Evolutionary conservation across 2,113 vertebrate genomes (phyloP).

Genomic region (Thunnus maccoyii): DNA sequence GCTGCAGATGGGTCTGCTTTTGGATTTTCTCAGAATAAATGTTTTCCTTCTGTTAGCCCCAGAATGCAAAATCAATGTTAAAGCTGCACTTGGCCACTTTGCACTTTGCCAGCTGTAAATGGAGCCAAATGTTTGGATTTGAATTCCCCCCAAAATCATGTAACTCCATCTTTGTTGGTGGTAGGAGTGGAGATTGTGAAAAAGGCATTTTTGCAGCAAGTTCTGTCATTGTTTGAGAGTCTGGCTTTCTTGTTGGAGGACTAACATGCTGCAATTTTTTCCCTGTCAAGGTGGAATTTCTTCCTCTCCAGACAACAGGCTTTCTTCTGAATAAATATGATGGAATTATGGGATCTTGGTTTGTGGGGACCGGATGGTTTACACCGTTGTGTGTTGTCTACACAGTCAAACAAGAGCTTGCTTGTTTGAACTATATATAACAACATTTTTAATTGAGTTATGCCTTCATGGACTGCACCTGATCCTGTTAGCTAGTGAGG

Average conservation of each 20-base stretch:
- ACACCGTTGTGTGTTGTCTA: background rate
- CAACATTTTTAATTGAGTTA: slow-evolving; percentile 10
- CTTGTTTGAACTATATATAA: slow-evolving; percentile 21
- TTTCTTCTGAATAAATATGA: background rate
- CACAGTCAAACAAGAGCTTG: background rate
- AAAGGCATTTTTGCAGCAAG: background rate
- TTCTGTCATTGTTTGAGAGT: background rate
- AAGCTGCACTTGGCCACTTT: slow-evolving; percentile 25
- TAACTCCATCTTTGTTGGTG: background rate
- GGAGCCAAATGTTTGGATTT: slow-evolving; percentile 9
- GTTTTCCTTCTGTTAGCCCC: background rate
- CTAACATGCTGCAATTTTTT: background rate
- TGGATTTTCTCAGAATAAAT: slow-evolving; percentile 6
- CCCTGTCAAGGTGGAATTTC: background rate
- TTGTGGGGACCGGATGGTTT: background rate
- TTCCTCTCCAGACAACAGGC: background rate
- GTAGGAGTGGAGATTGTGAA: background rate
- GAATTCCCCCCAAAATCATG: background rate
- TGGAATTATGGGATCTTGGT: background rate
- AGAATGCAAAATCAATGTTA: slow-evolving; percentile 18
- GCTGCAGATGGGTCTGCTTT: slow-evolving; percentile 29
- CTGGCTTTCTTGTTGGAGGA: too few species aligned
- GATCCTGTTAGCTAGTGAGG: background rate
- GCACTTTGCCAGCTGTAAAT: slow-evolving; percentile 8
- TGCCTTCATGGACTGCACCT: slow-evolving; percentile 16